Evolutionary conservation across 2,797 vertebrate genomes (phyloP).

Genomic region (Alouatta caraya): DNA sequence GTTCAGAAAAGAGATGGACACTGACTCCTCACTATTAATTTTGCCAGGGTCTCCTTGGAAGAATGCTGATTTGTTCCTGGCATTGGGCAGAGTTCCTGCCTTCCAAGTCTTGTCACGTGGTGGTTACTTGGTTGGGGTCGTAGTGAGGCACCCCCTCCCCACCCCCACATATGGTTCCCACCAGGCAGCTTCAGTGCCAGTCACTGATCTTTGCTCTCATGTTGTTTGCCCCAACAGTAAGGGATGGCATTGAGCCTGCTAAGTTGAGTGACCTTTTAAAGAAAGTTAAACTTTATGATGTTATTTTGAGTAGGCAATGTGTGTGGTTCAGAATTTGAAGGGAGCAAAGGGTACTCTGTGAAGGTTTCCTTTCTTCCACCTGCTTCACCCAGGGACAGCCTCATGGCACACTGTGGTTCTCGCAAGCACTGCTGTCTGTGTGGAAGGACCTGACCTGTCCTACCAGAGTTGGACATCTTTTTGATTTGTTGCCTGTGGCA

Average conservation of each 20-base stretch:
- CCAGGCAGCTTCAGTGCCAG: neutral
- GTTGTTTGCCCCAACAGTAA: conserved; percentile 25
- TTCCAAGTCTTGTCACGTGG: neutral
- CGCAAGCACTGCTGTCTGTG: neutral
- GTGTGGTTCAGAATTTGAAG: neutral
- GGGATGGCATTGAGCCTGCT: conserved; percentile 22
- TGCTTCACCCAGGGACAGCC: neutral
- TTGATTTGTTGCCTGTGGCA: neutral
- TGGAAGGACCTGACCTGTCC: neutral
- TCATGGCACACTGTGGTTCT: neutral
- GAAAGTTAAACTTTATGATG: conserved; percentile 42
- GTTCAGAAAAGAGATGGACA: neutral
- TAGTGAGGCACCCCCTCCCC: neutral
- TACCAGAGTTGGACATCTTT: neutral
- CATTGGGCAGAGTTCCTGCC: neutral
- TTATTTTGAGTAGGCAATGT: neutral
- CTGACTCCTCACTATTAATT: neutral
- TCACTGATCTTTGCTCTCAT: conserved; percentile 44
- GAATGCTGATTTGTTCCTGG: conserved; percentile 25
- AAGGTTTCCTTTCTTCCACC: neutral
- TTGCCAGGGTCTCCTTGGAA: neutral
- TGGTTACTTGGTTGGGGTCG: neutral
- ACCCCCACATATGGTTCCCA: too few relatives aligned
- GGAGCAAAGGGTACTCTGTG: neutral
- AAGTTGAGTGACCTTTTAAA: conserved; percentile 15